phyloP scores from a whole-genome alignment of 1,140 invertebrate species.

The Spodoptera frugiperda region DNA sequence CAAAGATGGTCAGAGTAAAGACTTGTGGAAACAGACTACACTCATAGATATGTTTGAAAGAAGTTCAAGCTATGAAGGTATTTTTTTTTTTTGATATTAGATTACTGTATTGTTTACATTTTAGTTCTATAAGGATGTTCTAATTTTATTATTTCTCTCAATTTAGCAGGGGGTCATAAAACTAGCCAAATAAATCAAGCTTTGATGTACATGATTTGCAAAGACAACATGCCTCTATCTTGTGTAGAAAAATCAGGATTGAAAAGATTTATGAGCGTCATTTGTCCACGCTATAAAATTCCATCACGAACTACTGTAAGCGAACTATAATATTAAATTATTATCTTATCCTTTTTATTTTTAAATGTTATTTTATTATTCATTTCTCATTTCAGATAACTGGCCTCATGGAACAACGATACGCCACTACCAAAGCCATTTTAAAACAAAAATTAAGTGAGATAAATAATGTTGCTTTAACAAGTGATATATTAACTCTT shows the following conservation, averaged over 20 bases:
- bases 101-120: not conserved
- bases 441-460: conserved; percentile 3
- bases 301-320: conserved; percentile 2
- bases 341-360: not conserved
- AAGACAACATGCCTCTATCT: conserved; percentile 2
- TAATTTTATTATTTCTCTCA: conserved; percentile 1
- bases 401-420: conserved; percentile 2
- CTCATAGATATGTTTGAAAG: conserved; percentile 23
- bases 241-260: not conserved
- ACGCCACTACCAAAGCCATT: conserved; percentile 2
- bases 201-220: not conserved
- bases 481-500: conserved; percentile 8
- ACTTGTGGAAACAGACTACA: conserved; percentile 16
- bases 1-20: not conserved
- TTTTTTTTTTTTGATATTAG: conserved; percentile 13
- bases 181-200: conserved; percentile 2
- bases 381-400: not conserved
- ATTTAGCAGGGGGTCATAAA: conserved; percentile 2
- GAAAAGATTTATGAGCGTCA: conserved; percentile 2
- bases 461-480: not conserved
- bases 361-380: conserved; percentile 4
- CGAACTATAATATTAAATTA: conserved; percentile 3
- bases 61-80: conserved; percentile 25
- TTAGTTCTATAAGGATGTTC: not conserved
- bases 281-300: conserved; percentile 3